Percentiles rank a stretch among this genome's conserved stretches.
Conservation (phyloP, 2,113 vertebrate genomes). For the Upupa epops region DNA sequence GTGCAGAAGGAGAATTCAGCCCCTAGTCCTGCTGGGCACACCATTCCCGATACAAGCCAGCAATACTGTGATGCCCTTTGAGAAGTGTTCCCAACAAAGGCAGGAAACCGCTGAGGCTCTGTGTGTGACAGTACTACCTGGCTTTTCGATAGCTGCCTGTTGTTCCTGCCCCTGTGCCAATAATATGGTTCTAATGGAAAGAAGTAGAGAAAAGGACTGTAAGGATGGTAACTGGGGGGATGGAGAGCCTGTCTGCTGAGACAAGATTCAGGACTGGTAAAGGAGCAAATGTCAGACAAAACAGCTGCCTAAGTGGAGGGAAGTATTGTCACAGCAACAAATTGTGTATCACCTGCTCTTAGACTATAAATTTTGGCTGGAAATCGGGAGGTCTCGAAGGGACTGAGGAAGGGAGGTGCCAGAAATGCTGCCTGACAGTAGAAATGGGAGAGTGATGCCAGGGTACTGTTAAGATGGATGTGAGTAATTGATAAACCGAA, state of each 20-base stretch:
- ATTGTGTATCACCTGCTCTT: background rate
- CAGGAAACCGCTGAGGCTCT: background rate
- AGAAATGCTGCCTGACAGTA: background rate
- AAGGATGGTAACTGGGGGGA: background rate
- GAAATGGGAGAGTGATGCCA: background rate
- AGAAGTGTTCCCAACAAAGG: background rate
- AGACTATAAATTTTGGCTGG: background rate
- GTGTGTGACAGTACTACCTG: background rate
- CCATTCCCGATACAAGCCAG: too few species aligned
- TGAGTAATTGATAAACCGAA: slow-evolving; percentile 45
- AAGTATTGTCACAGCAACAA: background rate
- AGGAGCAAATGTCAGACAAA: background rate
- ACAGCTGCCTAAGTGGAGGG: background rate
- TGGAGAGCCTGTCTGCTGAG: background rate
- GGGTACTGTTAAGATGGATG: slow-evolving; percentile 7
- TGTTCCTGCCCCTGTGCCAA: background rate
- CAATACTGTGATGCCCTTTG: background rate
- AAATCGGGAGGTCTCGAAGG: background rate
- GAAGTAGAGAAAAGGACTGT: background rate
- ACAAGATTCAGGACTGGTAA: background rate
- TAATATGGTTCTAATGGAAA: background rate
- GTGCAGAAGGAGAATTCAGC: too few species aligned
- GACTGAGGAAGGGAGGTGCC: background rate
- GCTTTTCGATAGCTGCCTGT: background rate
- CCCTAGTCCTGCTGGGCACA: too few species aligned